Base-by-base conservation (phyloP, 1,140 invertebrate genomes). In the Cherax quadricarinatus region DNA sequence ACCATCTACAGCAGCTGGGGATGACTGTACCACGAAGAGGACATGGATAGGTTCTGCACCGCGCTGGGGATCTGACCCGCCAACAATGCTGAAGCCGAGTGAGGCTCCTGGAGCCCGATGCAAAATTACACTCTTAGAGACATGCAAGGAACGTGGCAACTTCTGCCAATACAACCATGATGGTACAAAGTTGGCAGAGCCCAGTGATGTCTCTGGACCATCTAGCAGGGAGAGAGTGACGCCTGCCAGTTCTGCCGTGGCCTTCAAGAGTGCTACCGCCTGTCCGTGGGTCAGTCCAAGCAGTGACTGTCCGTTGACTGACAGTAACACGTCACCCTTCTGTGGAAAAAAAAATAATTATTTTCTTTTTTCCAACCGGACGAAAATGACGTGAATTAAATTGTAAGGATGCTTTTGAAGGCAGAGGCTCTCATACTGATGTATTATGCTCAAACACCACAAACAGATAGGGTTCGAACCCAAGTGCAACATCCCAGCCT, bases 91-190 rank as follows among this genome's bases (percentile, higher is more conserved):
- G 94, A 96, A 96, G 7, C 96, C 96, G 41, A 96, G 94, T 93
- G 92, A 94, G 94, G 51, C 95, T 9, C 93, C 93, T 10, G 79
- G 80, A 9, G 93, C 70, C 12, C 93, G 94, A 84, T 95, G 94
- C 21, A 96, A 93, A 41, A 95, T 94, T 14, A 96, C 95, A n/a
- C 95, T 95, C 94, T 95, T 96, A 14, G 95, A 94, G 66, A 95
- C 94, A 80, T 96, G 95, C 92, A 95, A 95, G n/a, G 94, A 95
- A 95, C 94, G 94, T 30, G 96, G 96, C 93, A 96, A 93, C 80
- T 95, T 94, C 82, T 96, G 95, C 96, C 96, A 96, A 94, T 95
- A 96, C 81, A 96, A 94, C 96, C 96, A 96, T 53, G 95, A 95
- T 18, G 96, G 96, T 12, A 95, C 95, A 93, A 96, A 96, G 93